Evolutionary conservation across 2,888 invertebrate species (phyloP).

Genomic region (Drosophila suboccidentalis): DNA sequence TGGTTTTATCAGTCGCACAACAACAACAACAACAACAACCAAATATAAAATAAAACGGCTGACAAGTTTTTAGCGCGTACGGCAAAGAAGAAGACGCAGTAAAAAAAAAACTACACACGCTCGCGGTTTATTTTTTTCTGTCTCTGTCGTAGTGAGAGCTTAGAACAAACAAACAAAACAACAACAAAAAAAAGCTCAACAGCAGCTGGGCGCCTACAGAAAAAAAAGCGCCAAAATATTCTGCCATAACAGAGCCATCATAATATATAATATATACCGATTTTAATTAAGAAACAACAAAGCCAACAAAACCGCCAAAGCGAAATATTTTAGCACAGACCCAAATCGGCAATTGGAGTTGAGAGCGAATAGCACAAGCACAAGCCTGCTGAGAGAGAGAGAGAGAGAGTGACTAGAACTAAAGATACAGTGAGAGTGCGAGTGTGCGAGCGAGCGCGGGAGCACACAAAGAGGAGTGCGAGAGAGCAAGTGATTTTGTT

Average conservation of each 20-base stretch:
- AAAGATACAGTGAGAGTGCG: slow-evolving; percentile 7
- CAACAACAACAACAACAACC: slow-evolving; percentile 30
- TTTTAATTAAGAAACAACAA: slow-evolving; percentile 70
- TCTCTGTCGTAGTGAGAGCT: slow-evolving; percentile 31
- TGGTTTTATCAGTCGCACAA: slow-evolving; percentile 72
- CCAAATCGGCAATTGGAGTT: slow-evolving; percentile 48
- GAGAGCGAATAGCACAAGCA: slow-evolving; percentile 9
- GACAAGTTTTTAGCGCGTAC: slow-evolving; percentile 57
- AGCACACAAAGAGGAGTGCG: slow-evolving; percentile 23
- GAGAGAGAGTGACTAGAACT: slow-evolving; percentile 1
- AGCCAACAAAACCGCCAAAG: slow-evolving; percentile 31
- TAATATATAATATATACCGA: slow-evolving; percentile 42
- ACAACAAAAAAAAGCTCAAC: slow-evolving; percentile 36
- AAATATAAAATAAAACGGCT: slow-evolving; percentile 39
- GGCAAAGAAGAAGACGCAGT: slow-evolving; percentile 56
- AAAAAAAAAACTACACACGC: slow-evolving; percentile 38
- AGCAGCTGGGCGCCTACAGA: slow-evolving; percentile 55
- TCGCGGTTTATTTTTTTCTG: slow-evolving; percentile 13
- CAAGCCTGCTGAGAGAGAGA: slow-evolving; percentile 3
- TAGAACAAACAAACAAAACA: slow-evolving; percentile 52
- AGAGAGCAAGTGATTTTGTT: slow-evolving; percentile 68
- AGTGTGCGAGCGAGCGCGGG: slow-evolving; percentile 5
- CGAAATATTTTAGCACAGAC: slow-evolving; percentile 40
- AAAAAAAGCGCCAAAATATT: slow-evolving; percentile 68
- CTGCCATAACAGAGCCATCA: slow-evolving; percentile 62